Evolutionary conservation across 2,113 vertebrate genomes (phyloP).

Genomic region (Sinocyclocheilus maitianheensis): DNA sequence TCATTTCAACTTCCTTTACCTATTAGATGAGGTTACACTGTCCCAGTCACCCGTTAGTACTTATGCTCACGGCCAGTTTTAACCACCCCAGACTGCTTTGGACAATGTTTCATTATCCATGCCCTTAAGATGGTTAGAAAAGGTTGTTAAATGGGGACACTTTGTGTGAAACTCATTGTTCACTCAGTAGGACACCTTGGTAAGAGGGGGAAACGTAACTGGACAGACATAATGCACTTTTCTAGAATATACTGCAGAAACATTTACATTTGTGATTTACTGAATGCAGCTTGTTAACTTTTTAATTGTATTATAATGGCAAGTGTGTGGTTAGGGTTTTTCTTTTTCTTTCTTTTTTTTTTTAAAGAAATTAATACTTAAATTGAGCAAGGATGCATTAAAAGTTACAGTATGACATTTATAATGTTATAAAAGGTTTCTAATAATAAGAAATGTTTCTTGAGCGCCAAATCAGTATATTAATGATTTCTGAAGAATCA

Average conservation of each 20-base stretch:
- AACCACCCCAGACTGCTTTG: slow-evolving; percentile 70
- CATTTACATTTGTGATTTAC: not conserved
- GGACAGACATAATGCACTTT: not conserved
- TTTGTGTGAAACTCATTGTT: slow-evolving; percentile 50
- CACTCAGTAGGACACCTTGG: slow-evolving; percentile 60
- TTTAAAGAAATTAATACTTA: not conserved
- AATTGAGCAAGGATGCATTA: not conserved
- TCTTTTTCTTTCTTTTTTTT: not conserved
- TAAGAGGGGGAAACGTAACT: not conserved
- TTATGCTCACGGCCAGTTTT: slow-evolving; percentile 75
- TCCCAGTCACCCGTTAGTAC: slow-evolving; percentile 70
- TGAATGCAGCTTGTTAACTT: not conserved
- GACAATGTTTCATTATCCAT: slow-evolving; percentile 55
- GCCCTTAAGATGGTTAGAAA: slow-evolving; percentile 65
- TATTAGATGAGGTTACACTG: slow-evolving; percentile 62
- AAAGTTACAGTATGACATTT: not conserved
- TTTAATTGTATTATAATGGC: not conserved
- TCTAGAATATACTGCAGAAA: not conserved
- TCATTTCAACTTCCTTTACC: slow-evolving; percentile 71
- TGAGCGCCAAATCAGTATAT: not conserved
- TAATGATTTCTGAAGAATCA: not conserved
- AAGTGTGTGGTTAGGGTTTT: not conserved
- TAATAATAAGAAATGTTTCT: not conserved
- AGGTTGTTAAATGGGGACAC: slow-evolving; percentile 67
- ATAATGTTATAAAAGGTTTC: not conserved